Conservation (phyloP, 2,888 invertebrate species). For the Peribatodes rhomboidaria region DNA sequence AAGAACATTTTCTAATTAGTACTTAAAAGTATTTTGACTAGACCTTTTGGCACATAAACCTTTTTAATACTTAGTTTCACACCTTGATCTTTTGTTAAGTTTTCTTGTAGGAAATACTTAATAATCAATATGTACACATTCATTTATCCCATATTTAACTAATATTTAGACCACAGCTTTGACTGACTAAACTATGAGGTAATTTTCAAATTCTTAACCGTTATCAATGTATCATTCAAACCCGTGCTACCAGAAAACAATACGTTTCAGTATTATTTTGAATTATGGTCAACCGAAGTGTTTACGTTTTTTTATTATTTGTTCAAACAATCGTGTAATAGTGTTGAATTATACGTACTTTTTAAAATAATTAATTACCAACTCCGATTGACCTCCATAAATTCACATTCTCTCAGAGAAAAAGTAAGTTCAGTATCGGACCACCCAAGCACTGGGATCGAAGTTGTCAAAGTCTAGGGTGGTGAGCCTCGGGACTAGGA, state of each 20-base stretch:
- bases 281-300: neutral
- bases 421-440: conserved; percentile 60
- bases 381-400: neutral
- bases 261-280: neutral
- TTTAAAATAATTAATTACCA: too few species aligned
- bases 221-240: neutral
- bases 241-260: neutral
- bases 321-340: too few species aligned
- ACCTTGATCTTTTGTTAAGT: neutral
- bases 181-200: conserved; percentile 19
- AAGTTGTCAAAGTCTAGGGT: conserved; percentile 75
- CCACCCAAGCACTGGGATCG: conserved; percentile 80
- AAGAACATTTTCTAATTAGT: neutral
- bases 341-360: too few species aligned
- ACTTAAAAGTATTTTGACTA: conserved; percentile 25
- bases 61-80: too few species aligned
- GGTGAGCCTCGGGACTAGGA: conserved; percentile 70
- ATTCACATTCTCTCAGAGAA: neutral
- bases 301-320: too few species aligned
- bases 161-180: neutral
- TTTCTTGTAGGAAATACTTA: neutral
- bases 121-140: neutral
- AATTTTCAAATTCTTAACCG: conserved; percentile 9
- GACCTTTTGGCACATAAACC: conserved; percentile 27
- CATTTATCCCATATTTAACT: neutral